Evolutionary conservation across 2,888 invertebrate species (phyloP).

Genomic region (Yponomeuta cagnagella): DNA sequence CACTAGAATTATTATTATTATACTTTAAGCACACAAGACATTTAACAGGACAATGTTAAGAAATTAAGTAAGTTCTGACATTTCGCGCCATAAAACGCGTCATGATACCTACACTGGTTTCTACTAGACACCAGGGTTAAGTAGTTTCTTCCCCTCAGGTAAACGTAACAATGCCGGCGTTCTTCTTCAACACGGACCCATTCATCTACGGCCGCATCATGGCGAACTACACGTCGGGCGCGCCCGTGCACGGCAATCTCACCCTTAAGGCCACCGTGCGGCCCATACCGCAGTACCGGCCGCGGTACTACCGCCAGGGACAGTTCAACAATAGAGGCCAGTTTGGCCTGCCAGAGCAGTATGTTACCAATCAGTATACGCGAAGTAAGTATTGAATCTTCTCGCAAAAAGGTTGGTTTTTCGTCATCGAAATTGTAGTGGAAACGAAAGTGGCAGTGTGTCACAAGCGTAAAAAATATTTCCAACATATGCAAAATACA

Average conservation of each 20-base stretch:
- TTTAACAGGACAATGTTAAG: no score
- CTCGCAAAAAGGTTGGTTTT: neutral
- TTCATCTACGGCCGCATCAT: conserved; percentile 90
- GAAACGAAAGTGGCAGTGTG: no score
- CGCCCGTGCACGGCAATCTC: conserved; percentile 91
- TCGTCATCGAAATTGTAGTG: no score
- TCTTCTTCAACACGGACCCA: conserved; percentile 91
- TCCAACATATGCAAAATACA: no score
- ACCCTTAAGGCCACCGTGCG: conserved; percentile 87
- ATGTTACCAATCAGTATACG: conserved; percentile 51
- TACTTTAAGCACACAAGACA: no score
- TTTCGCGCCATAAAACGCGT: no score
- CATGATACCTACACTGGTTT: no score
- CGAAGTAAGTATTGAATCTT: conserved; percentile 38
- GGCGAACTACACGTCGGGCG: conserved; percentile 97
- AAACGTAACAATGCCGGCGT: conserved; percentile 96
- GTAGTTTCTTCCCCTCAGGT: conserved; percentile 66
- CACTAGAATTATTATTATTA: no score
- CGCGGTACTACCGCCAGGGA: conserved; percentile 55
- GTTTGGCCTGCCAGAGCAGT: conserved; percentile 38
- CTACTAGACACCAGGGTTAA: no score
- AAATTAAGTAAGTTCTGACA: no score
- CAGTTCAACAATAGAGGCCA: conserved; percentile 70
- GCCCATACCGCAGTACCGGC: conserved; percentile 79
- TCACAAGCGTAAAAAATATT: no score